Percentiles rank a stretch among this genome's conserved stretches.
These are phyloP conservation scores for Heterodera carotae DNA, from an alignment of 1,140 invertebrate genomes.

Conservation along the genomic window DNA sequence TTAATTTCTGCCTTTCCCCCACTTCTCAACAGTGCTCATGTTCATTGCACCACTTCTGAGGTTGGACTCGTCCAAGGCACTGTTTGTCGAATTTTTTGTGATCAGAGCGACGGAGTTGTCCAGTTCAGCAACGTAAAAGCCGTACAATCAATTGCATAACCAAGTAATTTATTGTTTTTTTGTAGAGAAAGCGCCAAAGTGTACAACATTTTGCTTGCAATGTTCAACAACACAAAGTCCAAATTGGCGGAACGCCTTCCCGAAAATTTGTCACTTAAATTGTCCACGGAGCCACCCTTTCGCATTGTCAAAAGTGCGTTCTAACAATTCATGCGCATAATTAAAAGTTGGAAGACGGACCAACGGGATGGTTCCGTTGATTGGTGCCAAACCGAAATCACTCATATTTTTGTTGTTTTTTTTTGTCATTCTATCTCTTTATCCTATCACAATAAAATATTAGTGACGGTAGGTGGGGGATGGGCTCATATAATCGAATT, in stretches of 20 bases:
- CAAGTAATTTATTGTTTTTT: neutral
- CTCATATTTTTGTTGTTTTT: too few species aligned
- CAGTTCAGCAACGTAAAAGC: neutral
- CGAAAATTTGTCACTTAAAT: neutral
- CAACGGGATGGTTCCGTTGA: too few species aligned
- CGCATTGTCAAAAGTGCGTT: neutral
- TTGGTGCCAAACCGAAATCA: too few species aligned
- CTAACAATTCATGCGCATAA: too few species aligned
- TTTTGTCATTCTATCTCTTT: too few species aligned
- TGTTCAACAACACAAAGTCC: neutral
- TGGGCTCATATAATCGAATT: too few species aligned
- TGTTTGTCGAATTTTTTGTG: neutral
- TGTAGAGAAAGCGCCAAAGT: neutral
- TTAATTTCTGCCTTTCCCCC: neutral
- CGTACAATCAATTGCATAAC: too few species aligned
- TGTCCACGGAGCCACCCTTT: neutral
- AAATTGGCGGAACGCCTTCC: neutral
- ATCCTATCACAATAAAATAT: too few species aligned
- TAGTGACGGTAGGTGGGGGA: too few species aligned
- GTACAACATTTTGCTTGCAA: neutral
- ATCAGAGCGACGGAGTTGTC: neutral
- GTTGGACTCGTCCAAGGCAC: neutral
- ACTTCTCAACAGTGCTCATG: neutral
- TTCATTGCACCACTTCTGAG: neutral
- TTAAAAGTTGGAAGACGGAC: too few species aligned